Percentiles rank a stretch among this genome's conserved stretches.
Conservation (phyloP, 2,888 invertebrate species). For the Lasius platythorax region DNA sequence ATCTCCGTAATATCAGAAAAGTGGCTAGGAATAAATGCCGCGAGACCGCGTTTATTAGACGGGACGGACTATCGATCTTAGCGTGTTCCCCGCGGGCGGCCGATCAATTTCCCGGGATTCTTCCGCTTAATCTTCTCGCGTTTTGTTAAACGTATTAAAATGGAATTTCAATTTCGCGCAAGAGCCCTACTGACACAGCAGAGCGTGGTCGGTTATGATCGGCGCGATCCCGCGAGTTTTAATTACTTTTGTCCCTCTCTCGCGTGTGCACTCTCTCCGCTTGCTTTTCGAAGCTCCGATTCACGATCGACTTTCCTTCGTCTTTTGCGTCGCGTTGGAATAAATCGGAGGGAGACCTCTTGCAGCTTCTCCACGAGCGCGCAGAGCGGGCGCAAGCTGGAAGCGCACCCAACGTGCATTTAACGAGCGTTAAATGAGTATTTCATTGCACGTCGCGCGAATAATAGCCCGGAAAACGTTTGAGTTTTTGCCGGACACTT, state of each 20-base stretch:
- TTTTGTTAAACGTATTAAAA: constrained; percentile 67
- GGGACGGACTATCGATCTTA: constrained; percentile 65
- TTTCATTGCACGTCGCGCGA: constrained; percentile 42
- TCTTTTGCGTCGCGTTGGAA: background rate
- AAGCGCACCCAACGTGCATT: constrained; percentile 18
- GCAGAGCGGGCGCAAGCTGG: background rate
- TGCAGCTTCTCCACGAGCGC: background rate
- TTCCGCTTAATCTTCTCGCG: constrained; percentile 60
- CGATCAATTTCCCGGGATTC: constrained; percentile 72
- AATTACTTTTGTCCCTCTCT: constrained; percentile 58
- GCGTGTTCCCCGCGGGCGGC: constrained; percentile 46
- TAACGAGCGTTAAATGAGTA: constrained; percentile 58
- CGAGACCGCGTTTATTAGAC: constrained; percentile 55
- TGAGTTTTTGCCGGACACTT: constrained; percentile 37
- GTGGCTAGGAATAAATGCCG: constrained; percentile 55
- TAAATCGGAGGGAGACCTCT: background rate
- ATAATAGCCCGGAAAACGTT: constrained; percentile 42
- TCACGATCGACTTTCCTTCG: constrained; percentile 11
- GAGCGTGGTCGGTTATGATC: constrained; percentile 12
- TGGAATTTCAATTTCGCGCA: constrained; percentile 68
- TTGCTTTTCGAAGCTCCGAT: background rate
- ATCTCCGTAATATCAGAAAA: constrained; percentile 56
- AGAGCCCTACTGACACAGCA: constrained; percentile 28
- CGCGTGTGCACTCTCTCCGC: background rate
- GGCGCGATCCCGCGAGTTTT: constrained; percentile 56